Evolutionary conservation across 35 echinoderm and acorn worm species (phyloP), one percentile per base, ranked within the genome.

Genomic region (Apostichopus japonicus): DNA sequence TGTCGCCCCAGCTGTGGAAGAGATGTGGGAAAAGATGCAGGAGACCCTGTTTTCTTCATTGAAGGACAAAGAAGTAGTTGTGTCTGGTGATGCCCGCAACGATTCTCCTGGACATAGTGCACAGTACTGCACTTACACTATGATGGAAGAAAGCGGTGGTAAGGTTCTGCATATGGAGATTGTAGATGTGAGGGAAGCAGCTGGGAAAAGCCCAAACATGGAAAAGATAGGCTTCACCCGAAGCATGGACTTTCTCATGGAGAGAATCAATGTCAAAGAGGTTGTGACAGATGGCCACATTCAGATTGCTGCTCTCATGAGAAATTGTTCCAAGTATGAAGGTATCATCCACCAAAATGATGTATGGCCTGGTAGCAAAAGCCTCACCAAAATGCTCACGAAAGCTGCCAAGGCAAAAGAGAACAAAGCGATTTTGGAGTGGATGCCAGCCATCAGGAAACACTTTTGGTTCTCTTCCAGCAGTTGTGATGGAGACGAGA

Each of bases 401-500:
- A 90, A 90, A 44, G 88, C 22, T 15, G 5, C 88, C 13, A 73
- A 90, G 67, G 33, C 80, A 71, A 72, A n/a, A 87, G 80, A 71
- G 61, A 93, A 55, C 17, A 86, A 79, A 73, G 92, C 24, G 1
- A 33, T 33, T 33, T 65, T 93, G 17, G 22, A 65, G 21, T 88
- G 83, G 92, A 93, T 93, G 23, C 92, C 92, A 77, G 72, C 92
- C 21, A 77, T 93, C n/a, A 55, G 92, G 6, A 93, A 76, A 13
- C 83, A 93, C 24, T 93, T 93, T 16, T 93, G 92, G 92, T 79
- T 59, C 61, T 76, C 67, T 0, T 77, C 65, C 14, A 76, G 55
- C 22, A 22, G 1, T 7, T 93, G 83, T 44, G 53, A 79, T 61
- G 83, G 92, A 23, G 73, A 86, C 24, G 67, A 56, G 9, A 62